Base-by-base conservation (phyloP, 2,888 invertebrate genomes). In the Blera fallax region DNA sequence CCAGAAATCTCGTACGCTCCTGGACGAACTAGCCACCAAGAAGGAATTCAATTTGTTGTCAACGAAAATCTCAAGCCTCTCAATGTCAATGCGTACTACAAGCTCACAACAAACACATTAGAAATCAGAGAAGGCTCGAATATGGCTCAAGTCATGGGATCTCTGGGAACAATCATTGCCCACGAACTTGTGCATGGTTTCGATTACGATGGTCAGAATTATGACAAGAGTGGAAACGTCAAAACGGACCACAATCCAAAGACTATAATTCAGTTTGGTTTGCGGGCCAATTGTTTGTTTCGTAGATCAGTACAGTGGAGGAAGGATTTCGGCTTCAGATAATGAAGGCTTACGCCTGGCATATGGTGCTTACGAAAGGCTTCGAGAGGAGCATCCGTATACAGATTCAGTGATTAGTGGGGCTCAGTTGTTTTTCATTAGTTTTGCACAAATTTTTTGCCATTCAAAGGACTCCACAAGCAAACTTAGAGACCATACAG, bases 391-490 rank as follows among this genome's bases (percentile, higher is more conserved):
- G 43, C 60, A 60, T 6, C 8, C 45, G 0, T 32, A 16, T 1
- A 11, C 0, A 1, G 69, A 74, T 34, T 24, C 62, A 10, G 24
- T 2, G 3, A 40, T 79, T 10, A 65, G 14, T 45, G 70, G 16
- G 1, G 74, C 70, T 29, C 74, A 84, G 43, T 27, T 87, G 34
- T 91, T 91, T 80, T 91, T 91, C 76, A 70, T 89, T 8, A 89
- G 90, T 27, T 91, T 89, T 32, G 91, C 91, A 0, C 91, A 91
- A 73, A 89, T 89, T 16, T 91, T 91, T 90, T 91, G 91, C 8
- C 90, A 90, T 4, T 54, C 80, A 0, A 87, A 87, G 3, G 7
- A 58, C 1, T 56, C 87, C 2, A 32, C 62, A 3, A 62, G 18
- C 4, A 37, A 16, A 1, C 27, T 18, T 5, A 14, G 6, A 5